Evolutionary conservation across 2,888 invertebrate genomes (phyloP), one percentile per base, ranked within the genome.

Genomic region (Agrochola lychnidis): DNA sequence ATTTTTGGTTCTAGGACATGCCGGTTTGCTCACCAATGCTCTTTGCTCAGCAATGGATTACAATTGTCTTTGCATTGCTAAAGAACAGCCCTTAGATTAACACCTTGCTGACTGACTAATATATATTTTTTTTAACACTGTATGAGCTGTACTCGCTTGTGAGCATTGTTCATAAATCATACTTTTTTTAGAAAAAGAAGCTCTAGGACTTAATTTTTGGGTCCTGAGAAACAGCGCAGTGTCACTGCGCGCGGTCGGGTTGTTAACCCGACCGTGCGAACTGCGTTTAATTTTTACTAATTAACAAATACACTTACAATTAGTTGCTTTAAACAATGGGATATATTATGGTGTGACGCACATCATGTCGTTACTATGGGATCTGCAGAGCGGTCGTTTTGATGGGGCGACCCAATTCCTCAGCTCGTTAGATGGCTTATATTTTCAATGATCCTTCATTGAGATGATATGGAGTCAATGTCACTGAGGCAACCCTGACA

Each of bases 261-360:
- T 36, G 36, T 4, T 3, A 69, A 59, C 25, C 25, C 3, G 36
- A 61, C 66, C 53, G 59, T 68, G 81, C 42, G 85, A 82, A 81
- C 48, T 48, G 59, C 76, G 70, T 42, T 70, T 51, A 84, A 82
- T 70, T 76, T 76, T 76, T 76, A 63, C 42, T 82, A 73, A 82
- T 84, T 67, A 83, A 81, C 74, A 70, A 70, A 73, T 84, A 74
- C 69, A 73, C 62, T 84, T 51, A 84, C 76, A 84, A 76, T 81
- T 85, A 71, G 56, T 81, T 64, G 57, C 42, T 74, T 78, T 19
- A 79, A 56, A 66, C 81, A 70, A 73, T 81, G 10, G 30, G 53
- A 57, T 67, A 56, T 53, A 68, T 67, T 57, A 72, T 76, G 16
- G 62, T 48, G 62, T 64, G 70, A 61, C 76, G 61, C 71, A 70